A percentile compares a stretch with the other conserved stretches of the same genome.
These are phyloP conservation scores for Spatulosminthurus flaviceps DNA, from an alignment of 2,888 invertebrate genomes.

Conservation along the genomic window DNA sequence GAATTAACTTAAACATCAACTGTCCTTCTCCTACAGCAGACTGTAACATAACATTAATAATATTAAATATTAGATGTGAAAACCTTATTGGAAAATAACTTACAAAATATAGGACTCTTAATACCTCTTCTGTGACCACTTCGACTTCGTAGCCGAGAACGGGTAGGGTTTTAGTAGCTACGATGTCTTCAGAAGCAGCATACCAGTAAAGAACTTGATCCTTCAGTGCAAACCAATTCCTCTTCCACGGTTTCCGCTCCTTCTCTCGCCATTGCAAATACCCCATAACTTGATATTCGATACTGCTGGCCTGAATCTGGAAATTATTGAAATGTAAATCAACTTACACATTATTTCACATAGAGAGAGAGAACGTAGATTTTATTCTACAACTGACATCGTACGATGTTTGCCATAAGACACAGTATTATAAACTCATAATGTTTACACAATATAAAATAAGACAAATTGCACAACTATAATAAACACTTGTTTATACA, in stretches of 20 bases:
- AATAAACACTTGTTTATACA: too few species aligned
- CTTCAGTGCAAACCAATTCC: slow-evolving; percentile 71
- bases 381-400: too few species aligned
- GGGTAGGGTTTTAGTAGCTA: slow-evolving; percentile 69
- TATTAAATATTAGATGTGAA: neutral
- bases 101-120: too few species aligned
- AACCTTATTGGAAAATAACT: neutral
- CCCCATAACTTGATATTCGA: slow-evolving; percentile 70
- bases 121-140: slow-evolving; percentile 39
- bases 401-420: too few species aligned
- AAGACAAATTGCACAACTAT: too few species aligned
- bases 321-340: slow-evolving; percentile 33
- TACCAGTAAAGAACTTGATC: slow-evolving; percentile 69
- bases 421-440: too few species aligned
- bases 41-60: slow-evolving; percentile 43
- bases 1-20: slow-evolving; percentile 68
- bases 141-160: slow-evolving; percentile 69
- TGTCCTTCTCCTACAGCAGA: slow-evolving; percentile 67
- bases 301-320: slow-evolving; percentile 70
- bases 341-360: too few species aligned
- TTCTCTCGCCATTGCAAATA: slow-evolving; percentile 67
- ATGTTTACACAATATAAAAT: too few species aligned
- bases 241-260: slow-evolving; percentile 68
- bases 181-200: slow-evolving; percentile 71
- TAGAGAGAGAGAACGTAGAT: too few species aligned